Evolutionary conservation across 2,797 vertebrate genomes (phyloP).

Genomic region (Kryptopterus vitreolus): DNA sequence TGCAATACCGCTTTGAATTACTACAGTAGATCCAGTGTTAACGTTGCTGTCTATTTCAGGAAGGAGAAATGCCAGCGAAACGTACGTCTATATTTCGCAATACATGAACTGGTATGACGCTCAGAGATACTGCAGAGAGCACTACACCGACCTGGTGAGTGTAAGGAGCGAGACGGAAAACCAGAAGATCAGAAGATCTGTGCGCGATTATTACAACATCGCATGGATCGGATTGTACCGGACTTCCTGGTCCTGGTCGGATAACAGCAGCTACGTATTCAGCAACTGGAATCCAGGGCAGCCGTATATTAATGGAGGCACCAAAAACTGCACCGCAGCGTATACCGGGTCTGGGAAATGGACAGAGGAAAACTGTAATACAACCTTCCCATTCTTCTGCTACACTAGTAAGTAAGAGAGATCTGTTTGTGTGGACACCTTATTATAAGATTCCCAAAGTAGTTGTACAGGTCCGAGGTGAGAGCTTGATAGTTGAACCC

Average conservation of each 20-base stretch:
- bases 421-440: too few species aligned
- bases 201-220: not conserved
- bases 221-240: slow-evolving; percentile 31
- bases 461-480: too few species aligned
- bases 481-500: too few species aligned
- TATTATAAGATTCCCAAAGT: too few species aligned
- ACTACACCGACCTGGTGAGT: slow-evolving; percentile 9
- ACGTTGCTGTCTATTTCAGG: slow-evolving; percentile 11
- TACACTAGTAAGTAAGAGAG: slow-evolving; percentile 35
- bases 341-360: slow-evolving; percentile 16
- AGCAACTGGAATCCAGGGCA: fast-evolving
- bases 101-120: not conserved
- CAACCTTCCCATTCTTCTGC: slow-evolving; percentile 11
- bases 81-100: not conserved
- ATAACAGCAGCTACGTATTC: slow-evolving; percentile 17
- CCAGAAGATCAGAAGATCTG: not conserved
- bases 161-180: not conserved
- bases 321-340: not conserved
- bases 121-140: slow-evolving; percentile 34
- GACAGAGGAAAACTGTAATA: slow-evolving; percentile 32
- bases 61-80: slow-evolving; percentile 7
- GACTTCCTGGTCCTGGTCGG: slow-evolving; percentile 34
- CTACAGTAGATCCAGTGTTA: not conserved
- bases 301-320: fast-evolving
- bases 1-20: not conserved